Percentiles rank a stretch among this genome's conserved stretches.
phyloP scores from a whole-genome alignment of 2,888 invertebrate genomes.

The Leucophora obtusa region DNA sequence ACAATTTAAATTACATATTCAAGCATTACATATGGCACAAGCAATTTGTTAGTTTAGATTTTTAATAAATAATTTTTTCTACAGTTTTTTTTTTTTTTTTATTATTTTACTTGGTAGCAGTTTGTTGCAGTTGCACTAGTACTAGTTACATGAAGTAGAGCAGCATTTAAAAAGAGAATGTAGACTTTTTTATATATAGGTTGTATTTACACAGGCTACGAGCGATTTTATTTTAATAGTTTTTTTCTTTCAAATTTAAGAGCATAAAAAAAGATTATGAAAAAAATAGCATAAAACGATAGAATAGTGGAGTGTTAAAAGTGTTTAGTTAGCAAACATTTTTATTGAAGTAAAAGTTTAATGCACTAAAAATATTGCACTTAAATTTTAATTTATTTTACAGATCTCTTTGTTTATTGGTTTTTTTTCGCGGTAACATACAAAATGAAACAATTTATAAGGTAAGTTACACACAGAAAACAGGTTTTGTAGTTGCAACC shows the following conservation, averaged over 20 bases:
- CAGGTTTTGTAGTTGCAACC: no score
- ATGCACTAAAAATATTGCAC: not conserved
- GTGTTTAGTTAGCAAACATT: conserved; percentile 43
- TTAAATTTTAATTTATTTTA: not conserved
- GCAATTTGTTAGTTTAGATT: not conserved
- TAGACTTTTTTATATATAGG: conserved; percentile 22
- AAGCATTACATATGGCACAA: conserved; percentile 37
- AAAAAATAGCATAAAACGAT: not conserved
- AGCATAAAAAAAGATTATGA: conserved; percentile 16
- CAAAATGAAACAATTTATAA: conserved; percentile 1
- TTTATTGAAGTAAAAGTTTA: conserved; percentile 3
- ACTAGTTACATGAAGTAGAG: conserved; percentile 30
- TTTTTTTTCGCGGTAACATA: not conserved
- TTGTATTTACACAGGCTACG: conserved; percentile 60
- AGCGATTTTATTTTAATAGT: conserved; percentile 29
- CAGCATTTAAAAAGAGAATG: not conserved
- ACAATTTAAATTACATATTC: conserved; percentile 45
- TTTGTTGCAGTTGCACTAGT: not conserved
- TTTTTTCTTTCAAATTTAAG: conserved; percentile 6
- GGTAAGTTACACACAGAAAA: no score
- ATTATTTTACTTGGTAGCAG: conserved; percentile 2
- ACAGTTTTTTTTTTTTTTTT: conserved; percentile 16
- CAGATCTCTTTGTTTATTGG: no score
- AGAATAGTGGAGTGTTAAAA: conserved; percentile 5
- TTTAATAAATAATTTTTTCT: not conserved